Conservation (phyloP, 64 coral and sea anemone genomes). For the Hydrozoanthus tunicans region DNA sequence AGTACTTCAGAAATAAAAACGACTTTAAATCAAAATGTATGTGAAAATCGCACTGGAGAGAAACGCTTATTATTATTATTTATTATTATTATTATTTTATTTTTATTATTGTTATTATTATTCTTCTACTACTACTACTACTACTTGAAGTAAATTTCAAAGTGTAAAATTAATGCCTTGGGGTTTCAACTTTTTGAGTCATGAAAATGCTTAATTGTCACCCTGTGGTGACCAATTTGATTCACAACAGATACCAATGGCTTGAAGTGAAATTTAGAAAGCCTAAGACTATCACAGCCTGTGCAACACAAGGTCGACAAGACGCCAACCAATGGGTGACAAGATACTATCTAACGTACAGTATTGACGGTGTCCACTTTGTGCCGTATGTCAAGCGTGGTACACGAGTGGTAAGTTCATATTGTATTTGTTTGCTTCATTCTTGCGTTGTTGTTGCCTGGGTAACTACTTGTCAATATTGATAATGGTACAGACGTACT, state of each 20-base stretch:
- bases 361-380: conserved; percentile 78
- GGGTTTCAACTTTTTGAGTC: too few relatives aligned
- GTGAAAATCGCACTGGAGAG: too few relatives aligned
- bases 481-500: too few relatives aligned
- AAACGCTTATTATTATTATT: too few relatives aligned
- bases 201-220: not conserved
- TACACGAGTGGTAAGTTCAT: conserved; percentile 40
- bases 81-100: too few relatives aligned
- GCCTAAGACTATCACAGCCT: conserved; percentile 60
- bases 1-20: too few relatives aligned
- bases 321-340: conserved; percentile 81
- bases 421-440: not conserved
- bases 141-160: too few relatives aligned
- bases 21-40: too few relatives aligned
- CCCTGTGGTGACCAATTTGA: not conserved
- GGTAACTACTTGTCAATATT: too few relatives aligned
- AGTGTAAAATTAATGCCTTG: too few relatives aligned
- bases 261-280: conserved; percentile 65
- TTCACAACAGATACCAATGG: conserved; percentile 64
- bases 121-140: too few relatives aligned
- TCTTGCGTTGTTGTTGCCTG: not conserved
- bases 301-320: conserved; percentile 74
- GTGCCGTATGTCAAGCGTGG: conserved; percentile 70
- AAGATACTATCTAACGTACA: conserved; percentile 80
- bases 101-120: too few relatives aligned